phyloP scores from a whole-genome alignment of 2,797 vertebrate species.

The Vultur gryphus region DNA sequence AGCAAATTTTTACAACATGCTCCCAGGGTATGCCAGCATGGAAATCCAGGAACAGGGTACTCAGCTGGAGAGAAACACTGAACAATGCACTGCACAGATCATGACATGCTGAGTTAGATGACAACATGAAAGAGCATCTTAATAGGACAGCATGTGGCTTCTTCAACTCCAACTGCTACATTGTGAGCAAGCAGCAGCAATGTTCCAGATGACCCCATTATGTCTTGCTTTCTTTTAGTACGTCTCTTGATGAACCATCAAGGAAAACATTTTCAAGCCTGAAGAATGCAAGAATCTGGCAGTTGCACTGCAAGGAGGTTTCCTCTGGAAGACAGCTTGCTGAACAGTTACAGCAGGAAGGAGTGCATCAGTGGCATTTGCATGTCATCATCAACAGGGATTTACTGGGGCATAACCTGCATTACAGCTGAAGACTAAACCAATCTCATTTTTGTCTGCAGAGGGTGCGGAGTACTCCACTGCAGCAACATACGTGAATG shows the following conservation, averaged over 20 bases:
- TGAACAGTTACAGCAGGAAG: background rate
- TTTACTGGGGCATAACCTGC: background rate
- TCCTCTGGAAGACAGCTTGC: background rate
- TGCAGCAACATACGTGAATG: background rate
- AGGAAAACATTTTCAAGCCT: constrained; percentile 17
- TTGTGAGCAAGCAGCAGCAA: background rate
- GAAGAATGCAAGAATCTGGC: constrained; percentile 10
- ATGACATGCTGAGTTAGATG: background rate
- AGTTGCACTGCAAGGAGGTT: background rate
- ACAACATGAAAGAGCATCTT: constrained; percentile 39
- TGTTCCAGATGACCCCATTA: constrained; percentile 44
- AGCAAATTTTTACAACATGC: constrained; percentile 24
- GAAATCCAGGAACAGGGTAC: constrained; percentile 16
- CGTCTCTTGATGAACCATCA: background rate
- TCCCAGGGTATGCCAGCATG: background rate
- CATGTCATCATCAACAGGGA: background rate
- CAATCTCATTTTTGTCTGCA: background rate
- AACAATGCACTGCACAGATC: constrained; percentile 12
- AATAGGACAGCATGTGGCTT: constrained; percentile 39
- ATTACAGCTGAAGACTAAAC: background rate
- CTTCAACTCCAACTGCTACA: background rate
- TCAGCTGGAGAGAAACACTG: background rate
- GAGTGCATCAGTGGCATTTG: background rate
- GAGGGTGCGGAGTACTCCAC: background rate
- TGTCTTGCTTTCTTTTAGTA: constrained; percentile 33